Conservation (phyloP, 23 tunicate genomes). For the Oikopleura albicans region DNA sequence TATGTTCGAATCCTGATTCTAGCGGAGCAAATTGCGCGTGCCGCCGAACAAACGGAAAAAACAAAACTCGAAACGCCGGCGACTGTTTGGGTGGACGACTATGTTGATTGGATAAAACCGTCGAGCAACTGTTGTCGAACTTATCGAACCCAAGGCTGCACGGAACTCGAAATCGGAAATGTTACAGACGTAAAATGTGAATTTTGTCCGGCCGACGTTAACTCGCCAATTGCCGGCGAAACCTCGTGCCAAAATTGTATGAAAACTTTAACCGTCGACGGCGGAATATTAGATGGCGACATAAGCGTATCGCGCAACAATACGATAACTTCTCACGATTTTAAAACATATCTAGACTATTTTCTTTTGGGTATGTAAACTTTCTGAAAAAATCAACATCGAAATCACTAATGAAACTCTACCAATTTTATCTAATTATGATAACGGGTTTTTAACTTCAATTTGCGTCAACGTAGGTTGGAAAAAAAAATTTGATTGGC, state of each 20-base stretch:
- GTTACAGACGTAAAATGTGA: neutral
- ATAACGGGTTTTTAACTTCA: no score
- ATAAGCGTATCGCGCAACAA: no score
- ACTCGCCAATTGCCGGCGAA: neutral
- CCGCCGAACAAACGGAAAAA: neutral
- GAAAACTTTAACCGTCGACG: no score
- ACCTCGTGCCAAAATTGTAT: neutral
- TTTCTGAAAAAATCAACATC: no score
- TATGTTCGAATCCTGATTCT: no score
- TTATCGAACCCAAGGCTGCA: neutral
- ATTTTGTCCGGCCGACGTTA: conserved; percentile 56
- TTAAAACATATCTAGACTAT: neutral
- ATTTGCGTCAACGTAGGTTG: no score
- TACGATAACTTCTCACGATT: no score
- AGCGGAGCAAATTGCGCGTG: neutral
- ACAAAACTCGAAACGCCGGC: conserved; percentile 55
- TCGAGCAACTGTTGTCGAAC: neutral
- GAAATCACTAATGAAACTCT: no score
- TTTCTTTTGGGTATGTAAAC: neutral
- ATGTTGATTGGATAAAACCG: conserved; percentile 59
- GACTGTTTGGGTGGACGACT: conserved; percentile 92
- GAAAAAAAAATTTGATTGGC: neutral
- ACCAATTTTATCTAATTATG: no score
- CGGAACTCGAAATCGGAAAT: neutral
- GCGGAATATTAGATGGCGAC: no score